Base-by-base conservation (phyloP, 37 sponge, comb jelly and placozoan species). In the Spongilla lacustris region DNA sequence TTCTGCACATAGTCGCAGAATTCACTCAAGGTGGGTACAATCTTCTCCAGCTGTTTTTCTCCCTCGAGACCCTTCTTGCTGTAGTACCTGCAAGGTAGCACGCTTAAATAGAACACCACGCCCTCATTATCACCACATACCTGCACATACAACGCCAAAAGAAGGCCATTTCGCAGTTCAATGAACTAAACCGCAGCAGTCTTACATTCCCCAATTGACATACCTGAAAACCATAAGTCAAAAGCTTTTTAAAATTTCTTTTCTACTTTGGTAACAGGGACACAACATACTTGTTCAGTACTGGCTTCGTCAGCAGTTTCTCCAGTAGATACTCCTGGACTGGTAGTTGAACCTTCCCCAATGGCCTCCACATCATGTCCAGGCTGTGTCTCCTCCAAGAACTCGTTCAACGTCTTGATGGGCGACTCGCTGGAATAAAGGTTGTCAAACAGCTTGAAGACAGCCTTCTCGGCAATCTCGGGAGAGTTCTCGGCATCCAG, bases 401-500 rank as follows among this genome's bases (percentile, higher is more conserved):
- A 70, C 4, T 32, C 66, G 46, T 14, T 58, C 58, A 66, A 66
- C 73, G 82, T 82, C 41, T 79, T 81, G 22, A 26, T 22, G 33
- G 73, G 75, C 29, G 92, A 48, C 73, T 76, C 68, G 46, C 85
- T 89, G 0, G 50, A 23, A 12, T 81, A 50, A 26, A 90, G 67
- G 28, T 94, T 49, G 21, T 83, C 94, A 81, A 94, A 88, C 69
- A 90, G 75, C 37, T 84, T 88, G 27, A 50, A 26, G 37, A 94
- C 37, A 17, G 89, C 86, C 37, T 88, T 78, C 58, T 88, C 88
- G 0, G 74, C 81, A 70, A 94, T 74, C 37, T 95, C 78, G 5
- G 90, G 71, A 23, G 90, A 80, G 74, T 76, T 86, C 83, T 95
- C 95, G 23, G 89, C 93, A 78, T 95, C 93, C 36, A 92, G 80